A percentile compares a stretch with the other conserved stretches of the same genome.
These are phyloP conservation scores for Stenodema calcarata DNA, from an alignment of 2,888 invertebrate genomes.

Conservation along the genomic window DNA sequence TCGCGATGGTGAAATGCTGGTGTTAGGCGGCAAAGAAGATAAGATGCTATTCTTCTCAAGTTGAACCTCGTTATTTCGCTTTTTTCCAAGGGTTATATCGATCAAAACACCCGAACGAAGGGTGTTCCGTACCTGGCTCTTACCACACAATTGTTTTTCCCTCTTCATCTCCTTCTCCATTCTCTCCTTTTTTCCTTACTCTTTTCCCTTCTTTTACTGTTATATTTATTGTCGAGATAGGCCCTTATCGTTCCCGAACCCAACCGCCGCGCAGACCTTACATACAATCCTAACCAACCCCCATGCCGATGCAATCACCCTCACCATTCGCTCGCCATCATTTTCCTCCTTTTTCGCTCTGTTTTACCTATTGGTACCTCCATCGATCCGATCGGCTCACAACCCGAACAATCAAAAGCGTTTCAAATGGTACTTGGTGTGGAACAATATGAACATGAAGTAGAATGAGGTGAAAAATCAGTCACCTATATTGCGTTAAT, in stretches of 20 bases:
- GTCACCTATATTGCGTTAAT: too few species aligned
- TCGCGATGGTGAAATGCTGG: background rate
- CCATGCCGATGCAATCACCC: background rate
- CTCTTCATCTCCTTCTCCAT: background rate
- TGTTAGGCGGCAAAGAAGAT: background rate
- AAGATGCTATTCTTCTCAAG: background rate
- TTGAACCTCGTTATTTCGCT: background rate
- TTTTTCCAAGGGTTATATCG: background rate
- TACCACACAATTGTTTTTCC: background rate
- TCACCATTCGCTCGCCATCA: background rate
- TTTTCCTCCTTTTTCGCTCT: background rate
- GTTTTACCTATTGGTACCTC: background rate
- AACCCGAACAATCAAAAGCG: too few species aligned
- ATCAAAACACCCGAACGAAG: background rate
- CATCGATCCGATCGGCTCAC: background rate
- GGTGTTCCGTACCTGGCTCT: slow-evolving; percentile 2
- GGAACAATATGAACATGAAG: too few species aligned
- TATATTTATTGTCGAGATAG: background rate
- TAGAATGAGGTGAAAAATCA: too few species aligned
- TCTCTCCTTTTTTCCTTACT: background rate
- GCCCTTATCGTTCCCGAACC: background rate
- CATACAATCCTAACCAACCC: background rate
- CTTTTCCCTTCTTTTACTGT: background rate
- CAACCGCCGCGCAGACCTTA: background rate
- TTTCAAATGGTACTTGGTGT: too few species aligned